A percentile compares a stretch with the other conserved stretches of the same genome.
phyloP scores from a whole-genome alignment of 2,797 vertebrate genomes.

The Echeneis naucrates region DNA sequence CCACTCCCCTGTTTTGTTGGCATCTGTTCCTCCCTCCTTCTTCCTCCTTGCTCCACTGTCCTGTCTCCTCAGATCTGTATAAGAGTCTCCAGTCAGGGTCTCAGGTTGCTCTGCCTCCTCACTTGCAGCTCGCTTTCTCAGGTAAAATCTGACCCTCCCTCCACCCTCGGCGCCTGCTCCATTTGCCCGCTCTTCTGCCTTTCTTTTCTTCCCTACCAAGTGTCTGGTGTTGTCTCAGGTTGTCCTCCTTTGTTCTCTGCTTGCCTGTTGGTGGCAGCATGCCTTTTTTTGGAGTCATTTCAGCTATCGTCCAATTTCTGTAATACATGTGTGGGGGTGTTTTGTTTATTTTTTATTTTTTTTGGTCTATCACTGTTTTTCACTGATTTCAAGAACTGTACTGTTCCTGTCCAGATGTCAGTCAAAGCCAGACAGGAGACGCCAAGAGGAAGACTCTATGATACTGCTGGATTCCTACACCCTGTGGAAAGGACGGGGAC shows the following conservation, averaged over 20 bases:
- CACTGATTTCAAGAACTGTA: constrained; percentile 24
- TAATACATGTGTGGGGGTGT: neutral
- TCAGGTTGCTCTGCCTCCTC: constrained; percentile 94
- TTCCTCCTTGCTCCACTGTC: constrained; percentile 53
- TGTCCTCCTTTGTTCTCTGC: constrained; percentile 47
- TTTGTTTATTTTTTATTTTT: neutral
- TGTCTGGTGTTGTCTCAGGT: constrained; percentile 53
- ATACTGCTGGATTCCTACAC: constrained; percentile 71
- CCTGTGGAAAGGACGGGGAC: constrained; percentile 26
- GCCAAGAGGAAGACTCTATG: constrained; percentile 94
- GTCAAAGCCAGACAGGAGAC: constrained; percentile 95
- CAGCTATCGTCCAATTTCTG: neutral
- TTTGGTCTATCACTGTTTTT: neutral
- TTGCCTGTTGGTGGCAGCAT: constrained; percentile 63
- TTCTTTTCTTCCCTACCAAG: constrained; percentile 6
- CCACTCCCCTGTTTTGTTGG: constrained; percentile 5
- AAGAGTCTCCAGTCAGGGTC: constrained; percentile 97
- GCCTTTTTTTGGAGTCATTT: constrained; percentile 24
- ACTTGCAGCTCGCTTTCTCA: constrained; percentile 95
- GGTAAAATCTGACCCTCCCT: constrained; percentile 84
- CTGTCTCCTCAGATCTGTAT: constrained; percentile 92
- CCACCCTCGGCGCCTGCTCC: constrained; percentile 45
- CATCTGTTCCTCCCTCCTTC: constrained; percentile 24
- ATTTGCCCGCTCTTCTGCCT: constrained; percentile 9
- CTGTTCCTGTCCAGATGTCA: constrained; percentile 88